Base-by-base conservation (phyloP, 2,888 invertebrate genomes). In the Cryptus viduatorius region DNA sequence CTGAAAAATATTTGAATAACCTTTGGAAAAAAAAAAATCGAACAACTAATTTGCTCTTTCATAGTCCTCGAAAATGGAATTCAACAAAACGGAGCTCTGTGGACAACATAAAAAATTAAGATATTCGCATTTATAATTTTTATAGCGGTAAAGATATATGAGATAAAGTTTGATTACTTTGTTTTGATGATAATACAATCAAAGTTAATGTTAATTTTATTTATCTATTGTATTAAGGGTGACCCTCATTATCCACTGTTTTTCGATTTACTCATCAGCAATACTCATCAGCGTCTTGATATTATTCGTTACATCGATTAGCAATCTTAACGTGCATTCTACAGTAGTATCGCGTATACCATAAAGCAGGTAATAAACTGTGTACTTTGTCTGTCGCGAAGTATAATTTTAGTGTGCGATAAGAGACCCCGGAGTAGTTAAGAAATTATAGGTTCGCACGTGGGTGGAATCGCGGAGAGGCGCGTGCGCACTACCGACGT, bases 321-420 rank as follows among this genome's bases (percentile, higher is more conserved):
- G 50, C 4, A 29, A 59, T 59, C 59, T 59, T 29, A 24, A 12
- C 29, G 59, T 29, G 29, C 29, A 31, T 59, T 29, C 1, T 10
- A 79, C 73, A 68, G 73, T 64, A 68, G n/a, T 61, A 82, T 82
- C 84, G 86, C 83, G 86, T 89, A 87, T 83, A 68, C 73, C 85
- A 87, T 88, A 87, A 87, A 86, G 78, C 86, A 59, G 53, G 75
- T 78, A 69, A 56, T 84, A 79, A 82, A 68, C 84, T 84, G 59
- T 59, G 29, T 59, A 68, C 48, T 48, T 29, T 48, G 29, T 48
- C 68, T 68, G 68, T 50, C 68, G 19, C 48, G 24, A 3, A 31
- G 46, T 68, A 46, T 68, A 68, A 68, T 68, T 68, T 68, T 68
- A 68, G 48, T 68, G 48, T 24, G 24, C 29, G 68, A 68, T 46